Conservation (phyloP, 2,888 invertebrate species). For the Lithophane ornitopus region DNA sequence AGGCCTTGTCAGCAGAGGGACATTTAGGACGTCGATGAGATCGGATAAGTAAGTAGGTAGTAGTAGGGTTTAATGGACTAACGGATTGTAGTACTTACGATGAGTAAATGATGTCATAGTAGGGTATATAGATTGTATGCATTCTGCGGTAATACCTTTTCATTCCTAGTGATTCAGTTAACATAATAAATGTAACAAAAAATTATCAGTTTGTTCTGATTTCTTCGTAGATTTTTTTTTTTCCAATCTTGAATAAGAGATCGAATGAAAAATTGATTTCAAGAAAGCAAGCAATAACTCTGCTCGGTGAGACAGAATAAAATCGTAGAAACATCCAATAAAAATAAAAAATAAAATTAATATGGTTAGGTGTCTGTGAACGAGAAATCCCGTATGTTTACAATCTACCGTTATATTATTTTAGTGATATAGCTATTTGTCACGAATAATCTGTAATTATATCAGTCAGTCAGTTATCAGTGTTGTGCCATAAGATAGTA, state of each 20-base stretch:
- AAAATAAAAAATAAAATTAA: no score
- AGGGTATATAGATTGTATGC: no score
- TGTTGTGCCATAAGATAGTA: no score
- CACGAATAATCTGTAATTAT: no score
- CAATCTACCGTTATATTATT: no score
- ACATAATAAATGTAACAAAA: not conserved
- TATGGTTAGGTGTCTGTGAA: no score
- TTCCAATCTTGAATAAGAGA: not conserved
- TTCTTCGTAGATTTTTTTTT: not conserved
- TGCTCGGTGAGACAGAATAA: not conserved
- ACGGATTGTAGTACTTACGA: not conserved
- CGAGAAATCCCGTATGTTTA: no score
- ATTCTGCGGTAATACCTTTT: not conserved
- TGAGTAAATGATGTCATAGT: not conserved
- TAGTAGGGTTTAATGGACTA: constrained; percentile 17
- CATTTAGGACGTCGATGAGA: constrained; percentile 32
- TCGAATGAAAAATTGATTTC: not conserved
- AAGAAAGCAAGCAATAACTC: constrained; percentile 32
- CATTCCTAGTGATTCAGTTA: not conserved
- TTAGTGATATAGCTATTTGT: no score
- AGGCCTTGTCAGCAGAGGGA: constrained; percentile 33
- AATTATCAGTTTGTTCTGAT: not conserved
- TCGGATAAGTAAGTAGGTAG: constrained; percentile 14
- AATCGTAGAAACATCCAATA: no score
- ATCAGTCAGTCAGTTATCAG: no score